Conservation (phyloP, 2,797 vertebrate species). For the Poeciliopsis gracilis region DNA sequence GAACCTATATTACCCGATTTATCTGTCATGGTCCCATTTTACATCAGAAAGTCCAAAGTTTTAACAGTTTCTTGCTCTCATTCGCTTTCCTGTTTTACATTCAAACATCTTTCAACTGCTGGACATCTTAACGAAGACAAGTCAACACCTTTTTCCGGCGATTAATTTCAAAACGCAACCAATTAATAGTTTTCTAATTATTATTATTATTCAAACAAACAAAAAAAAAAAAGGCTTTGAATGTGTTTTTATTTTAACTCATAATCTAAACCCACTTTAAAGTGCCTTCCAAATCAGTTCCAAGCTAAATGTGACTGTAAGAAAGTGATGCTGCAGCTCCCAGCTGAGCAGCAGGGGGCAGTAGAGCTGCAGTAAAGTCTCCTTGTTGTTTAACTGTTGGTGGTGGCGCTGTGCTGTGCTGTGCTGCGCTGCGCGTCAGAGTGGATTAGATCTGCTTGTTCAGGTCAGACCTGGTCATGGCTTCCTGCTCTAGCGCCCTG, state of each 20-base stretch:
- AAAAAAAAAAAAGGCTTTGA: background rate
- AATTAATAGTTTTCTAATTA: background rate
- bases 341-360: conserved; percentile 47
- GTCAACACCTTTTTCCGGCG: background rate
- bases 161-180: background rate
- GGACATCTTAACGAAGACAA: background rate
- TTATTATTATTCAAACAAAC: too few species aligned
- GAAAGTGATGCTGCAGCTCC: background rate
- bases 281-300: background rate
- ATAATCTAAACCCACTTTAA: background rate
- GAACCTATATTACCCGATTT: background rate
- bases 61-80: background rate
- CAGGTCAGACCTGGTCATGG: conserved; percentile 18
- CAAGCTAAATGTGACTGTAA: background rate
- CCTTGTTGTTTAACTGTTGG: background rate
- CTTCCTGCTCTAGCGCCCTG: conserved; percentile 2
- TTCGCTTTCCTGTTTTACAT: background rate
- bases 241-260: background rate
- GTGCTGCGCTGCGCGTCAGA: background rate
- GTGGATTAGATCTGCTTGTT: conserved; percentile 31
- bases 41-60: background rate
- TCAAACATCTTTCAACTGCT: background rate
- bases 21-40: background rate
- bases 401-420: background rate
- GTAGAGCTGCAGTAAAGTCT: conserved; percentile 13